Conservation (phyloP, 2,797 vertebrate genomes). For the Oreochromis mossambicus region DNA sequence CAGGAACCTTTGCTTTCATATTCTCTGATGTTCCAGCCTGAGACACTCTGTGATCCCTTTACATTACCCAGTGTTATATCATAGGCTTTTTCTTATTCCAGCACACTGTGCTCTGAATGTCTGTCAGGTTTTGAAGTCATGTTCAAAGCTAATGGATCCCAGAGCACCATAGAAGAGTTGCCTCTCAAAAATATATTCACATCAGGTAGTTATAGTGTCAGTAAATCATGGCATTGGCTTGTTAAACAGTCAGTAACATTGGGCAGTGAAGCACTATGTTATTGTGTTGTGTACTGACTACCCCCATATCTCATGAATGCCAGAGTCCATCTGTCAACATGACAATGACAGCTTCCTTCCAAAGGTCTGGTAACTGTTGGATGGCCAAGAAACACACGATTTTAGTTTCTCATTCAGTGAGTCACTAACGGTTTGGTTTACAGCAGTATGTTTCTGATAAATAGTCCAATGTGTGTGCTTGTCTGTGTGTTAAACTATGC, state of each 20-base stretch:
- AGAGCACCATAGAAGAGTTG: not conserved
- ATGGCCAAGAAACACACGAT: not conserved
- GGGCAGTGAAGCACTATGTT: not conserved
- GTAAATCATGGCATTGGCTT: not conserved
- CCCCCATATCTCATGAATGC: not conserved
- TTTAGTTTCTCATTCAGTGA: not conserved
- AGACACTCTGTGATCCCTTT: not conserved
- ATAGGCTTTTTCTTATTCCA: not conserved
- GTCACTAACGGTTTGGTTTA: not conserved
- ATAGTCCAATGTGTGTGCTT: not conserved
- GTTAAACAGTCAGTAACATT: not conserved
- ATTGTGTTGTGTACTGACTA: not conserved
- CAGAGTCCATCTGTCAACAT: not conserved
- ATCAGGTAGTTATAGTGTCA: not conserved
- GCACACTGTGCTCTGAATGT: not conserved
- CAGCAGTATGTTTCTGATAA: not conserved
- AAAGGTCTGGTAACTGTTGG: not conserved
- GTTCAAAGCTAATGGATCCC: constrained; percentile 30
- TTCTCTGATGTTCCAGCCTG: not conserved
- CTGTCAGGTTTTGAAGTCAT: constrained; percentile 36
- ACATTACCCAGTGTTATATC: not conserved
- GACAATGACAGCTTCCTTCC: not conserved
- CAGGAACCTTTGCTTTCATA: not conserved
- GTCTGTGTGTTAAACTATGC: not conserved
- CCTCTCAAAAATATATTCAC: not conserved